phyloP scores from a whole-genome alignment of 2,797 vertebrate species.

The Graptemys geographica region DNA sequence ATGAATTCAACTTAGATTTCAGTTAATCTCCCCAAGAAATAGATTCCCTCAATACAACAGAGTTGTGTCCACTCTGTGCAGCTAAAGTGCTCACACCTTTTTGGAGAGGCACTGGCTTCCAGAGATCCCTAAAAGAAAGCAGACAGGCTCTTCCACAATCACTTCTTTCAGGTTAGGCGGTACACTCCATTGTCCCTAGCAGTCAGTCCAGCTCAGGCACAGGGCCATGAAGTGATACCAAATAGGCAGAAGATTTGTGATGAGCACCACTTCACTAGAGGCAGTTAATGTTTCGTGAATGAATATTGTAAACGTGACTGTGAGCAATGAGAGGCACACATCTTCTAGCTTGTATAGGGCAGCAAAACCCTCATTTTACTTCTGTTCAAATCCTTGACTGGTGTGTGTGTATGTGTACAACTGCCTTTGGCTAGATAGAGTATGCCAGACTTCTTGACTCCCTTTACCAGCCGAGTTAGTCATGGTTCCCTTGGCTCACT shows the following conservation, averaged over 20 bases:
- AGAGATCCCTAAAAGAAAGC: not conserved
- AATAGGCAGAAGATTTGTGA: not conserved
- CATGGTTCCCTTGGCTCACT: not conserved
- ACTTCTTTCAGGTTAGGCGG: not conserved
- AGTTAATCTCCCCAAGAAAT: not conserved
- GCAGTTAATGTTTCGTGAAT: not conserved
- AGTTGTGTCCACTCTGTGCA: not conserved
- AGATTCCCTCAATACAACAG: accelerated
- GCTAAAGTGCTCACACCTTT: not conserved
- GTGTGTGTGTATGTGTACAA: not conserved
- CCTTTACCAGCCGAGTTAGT: not conserved
- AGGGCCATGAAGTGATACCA: not conserved
- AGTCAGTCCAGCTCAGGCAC: not conserved
- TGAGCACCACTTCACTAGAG: not conserved
- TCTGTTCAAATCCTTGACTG: not conserved
- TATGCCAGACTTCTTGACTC: not conserved
- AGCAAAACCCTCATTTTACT: not conserved
- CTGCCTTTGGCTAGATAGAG: not conserved
- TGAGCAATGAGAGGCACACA: accelerated
- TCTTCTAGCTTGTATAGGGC: not conserved
- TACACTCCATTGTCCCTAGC: not conserved
- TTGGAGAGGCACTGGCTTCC: not conserved
- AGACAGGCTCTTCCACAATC: not conserved
- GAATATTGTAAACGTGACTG: not conserved
- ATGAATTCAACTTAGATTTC: no score